Conservation (phyloP, 2,113 vertebrate genomes). For the Perognathus longimembris region DNA sequence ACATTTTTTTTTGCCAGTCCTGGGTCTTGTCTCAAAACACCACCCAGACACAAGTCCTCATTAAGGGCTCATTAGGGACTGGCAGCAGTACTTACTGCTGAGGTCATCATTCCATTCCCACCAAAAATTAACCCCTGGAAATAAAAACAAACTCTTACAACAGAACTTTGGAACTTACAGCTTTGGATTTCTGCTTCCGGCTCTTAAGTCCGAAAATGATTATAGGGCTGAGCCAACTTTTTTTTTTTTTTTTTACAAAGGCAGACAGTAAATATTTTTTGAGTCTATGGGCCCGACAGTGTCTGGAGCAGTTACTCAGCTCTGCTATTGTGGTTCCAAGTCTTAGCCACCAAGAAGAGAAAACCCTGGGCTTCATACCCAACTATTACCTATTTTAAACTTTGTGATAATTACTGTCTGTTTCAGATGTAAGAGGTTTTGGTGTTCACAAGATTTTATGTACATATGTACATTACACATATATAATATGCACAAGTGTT, state of each 20-base stretch:
- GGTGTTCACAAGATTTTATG: neutral
- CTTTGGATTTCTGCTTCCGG: neutral
- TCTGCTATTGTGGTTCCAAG: neutral
- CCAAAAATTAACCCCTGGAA: neutral
- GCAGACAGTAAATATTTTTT: neutral
- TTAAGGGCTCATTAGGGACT: too few species aligned
- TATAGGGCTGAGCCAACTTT: neutral
- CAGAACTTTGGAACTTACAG: neutral
- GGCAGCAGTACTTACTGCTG: neutral
- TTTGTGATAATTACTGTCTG: neutral
- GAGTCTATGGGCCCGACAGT: neutral
- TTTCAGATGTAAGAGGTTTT: neutral
- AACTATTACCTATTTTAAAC: too few species aligned
- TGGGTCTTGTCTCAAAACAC: neutral
- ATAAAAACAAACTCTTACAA: neutral
- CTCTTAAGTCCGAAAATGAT: neutral
- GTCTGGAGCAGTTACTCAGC: neutral
- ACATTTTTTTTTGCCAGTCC: too few species aligned
- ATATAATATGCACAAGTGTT: too few species aligned
- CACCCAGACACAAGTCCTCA: neutral
- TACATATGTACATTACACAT: neutral
- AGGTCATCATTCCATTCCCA: neutral
- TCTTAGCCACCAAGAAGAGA: neutral
- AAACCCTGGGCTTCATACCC: too few species aligned
- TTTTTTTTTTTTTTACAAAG: neutral